Base-by-base conservation (phyloP, 1,140 invertebrate species). In the Brachionus asplanchnoidis region DNA sequence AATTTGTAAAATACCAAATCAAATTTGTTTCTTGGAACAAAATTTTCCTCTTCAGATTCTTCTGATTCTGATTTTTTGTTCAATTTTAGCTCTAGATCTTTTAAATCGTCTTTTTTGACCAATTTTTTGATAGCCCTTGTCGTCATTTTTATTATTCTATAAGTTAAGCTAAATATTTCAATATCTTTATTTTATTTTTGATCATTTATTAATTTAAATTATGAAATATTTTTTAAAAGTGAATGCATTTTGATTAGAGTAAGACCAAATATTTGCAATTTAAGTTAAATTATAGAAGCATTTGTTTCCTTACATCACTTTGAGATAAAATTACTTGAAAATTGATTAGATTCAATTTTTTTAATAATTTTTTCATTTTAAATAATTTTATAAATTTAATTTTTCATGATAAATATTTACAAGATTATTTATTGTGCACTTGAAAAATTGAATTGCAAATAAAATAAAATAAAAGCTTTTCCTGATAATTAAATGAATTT, bases 111-210 rank as follows among this genome's bases (percentile, higher is more conserved):
- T 82, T 82, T 82, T 36, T 82, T 82, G n/a, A 17, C 26, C 40
- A 82, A 68, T 65, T 82, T 82, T 82, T 82, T 82, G 36, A 82
- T 82, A 12, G 79, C 79, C 28, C 79, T 60, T 20, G 79, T 82
- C n/a, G 79, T 46, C 79, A 82, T 82, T 68, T 12, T 46, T 12
- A 46, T 46, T 46, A 14, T 2, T 14, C 14, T 4, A 11, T 46
- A 12, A 46, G 0, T 3, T 7, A 36, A 36, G 32, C 4, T 7
- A 36, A 36, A 36, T 36, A 36, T 36, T 36, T 36, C 32, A 36
- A 36, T 36, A 36, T 3, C 0, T 36, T 36, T 36, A 36, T 7
- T 36, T 36, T 36, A 7, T 36, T 36, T 60, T 26, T 60, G 56
- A 26, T 26, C 56, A 60, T 20, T 20, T 60, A 60, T 60, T 26